These are phyloP conservation scores for Chionis minor DNA, from an alignment of 2,113 vertebrate genomes.

Conservation along the genomic window DNA sequence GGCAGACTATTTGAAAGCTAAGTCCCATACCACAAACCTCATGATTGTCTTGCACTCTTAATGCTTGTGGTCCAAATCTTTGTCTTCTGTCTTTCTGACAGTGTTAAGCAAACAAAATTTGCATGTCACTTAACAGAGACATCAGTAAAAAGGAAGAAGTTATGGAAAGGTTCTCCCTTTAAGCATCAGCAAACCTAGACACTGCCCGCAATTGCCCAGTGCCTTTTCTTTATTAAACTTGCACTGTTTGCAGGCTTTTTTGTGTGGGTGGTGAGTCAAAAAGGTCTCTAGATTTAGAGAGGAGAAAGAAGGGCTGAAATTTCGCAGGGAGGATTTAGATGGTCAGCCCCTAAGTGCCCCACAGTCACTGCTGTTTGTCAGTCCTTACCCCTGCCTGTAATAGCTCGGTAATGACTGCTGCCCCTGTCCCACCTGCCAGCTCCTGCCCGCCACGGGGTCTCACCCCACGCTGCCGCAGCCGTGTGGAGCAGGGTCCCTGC, in stretches of 20 bases:
- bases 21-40: background rate
- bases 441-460: rapidly evolving
- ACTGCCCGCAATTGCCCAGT: background rate
- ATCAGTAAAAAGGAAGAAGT: background rate
- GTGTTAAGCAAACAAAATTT: background rate
- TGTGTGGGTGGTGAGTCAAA: background rate
- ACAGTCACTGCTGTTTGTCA: background rate
- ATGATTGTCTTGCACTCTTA: background rate
- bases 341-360: background rate
- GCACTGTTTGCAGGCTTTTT: background rate
- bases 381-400: background rate
- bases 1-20: background rate
- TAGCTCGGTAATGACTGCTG: background rate
- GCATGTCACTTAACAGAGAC: background rate
- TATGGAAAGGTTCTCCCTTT: background rate
- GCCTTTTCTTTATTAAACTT: background rate
- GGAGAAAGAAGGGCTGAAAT: background rate
- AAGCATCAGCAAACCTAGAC: background rate
- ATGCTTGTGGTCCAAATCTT: background rate
- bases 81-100: background rate
- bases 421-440: background rate
- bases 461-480: rapidly evolving
- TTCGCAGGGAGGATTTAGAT: background rate
- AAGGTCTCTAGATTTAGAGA: background rate
- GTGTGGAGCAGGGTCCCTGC: too few relatives aligned